phyloP scores from a whole-genome alignment of 2,888 invertebrate genomes.

The Torymus auratus region DNA sequence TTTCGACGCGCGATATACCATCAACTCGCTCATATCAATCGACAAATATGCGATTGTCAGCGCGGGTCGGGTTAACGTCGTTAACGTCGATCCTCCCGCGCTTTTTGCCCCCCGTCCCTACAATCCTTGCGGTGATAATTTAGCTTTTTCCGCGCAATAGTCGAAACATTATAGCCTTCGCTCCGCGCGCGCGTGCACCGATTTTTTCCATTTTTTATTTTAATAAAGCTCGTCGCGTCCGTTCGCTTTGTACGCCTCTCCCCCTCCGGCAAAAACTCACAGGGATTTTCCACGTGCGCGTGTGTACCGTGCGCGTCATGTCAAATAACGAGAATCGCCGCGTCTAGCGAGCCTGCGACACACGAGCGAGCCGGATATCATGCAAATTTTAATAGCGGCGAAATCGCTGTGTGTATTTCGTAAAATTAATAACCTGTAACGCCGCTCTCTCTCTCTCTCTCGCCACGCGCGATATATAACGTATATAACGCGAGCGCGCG shows the following conservation, averaged over 20 bases:
- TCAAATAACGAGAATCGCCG: constrained; percentile 52
- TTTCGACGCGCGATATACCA: too few relatives aligned
- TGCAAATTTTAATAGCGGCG: constrained; percentile 54
- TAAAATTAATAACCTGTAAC: constrained; percentile 55
- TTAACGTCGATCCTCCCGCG: too few relatives aligned
- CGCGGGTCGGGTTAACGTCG: too few relatives aligned
- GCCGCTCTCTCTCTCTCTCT: too few relatives aligned
- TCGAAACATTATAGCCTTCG: constrained; percentile 8
- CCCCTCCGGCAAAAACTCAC: constrained; percentile 1
- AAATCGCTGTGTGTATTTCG: constrained; percentile 38
- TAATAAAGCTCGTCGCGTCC: constrained; percentile 43
- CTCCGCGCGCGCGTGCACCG: background rate
- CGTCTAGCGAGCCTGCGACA: background rate
- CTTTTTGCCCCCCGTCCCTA: too few relatives aligned
- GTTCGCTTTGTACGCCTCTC: constrained; percentile 21
- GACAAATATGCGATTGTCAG: too few relatives aligned
- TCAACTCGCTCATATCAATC: too few relatives aligned
- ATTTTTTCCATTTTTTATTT: constrained; percentile 32
- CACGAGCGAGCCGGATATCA: constrained; percentile 21
- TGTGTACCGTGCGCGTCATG: constrained; percentile 8
- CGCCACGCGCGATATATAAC: too few relatives aligned
- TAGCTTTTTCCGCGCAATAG: constrained; percentile 1
- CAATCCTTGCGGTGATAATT: constrained; percentile 11
- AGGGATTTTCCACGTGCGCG: constrained; percentile 5
- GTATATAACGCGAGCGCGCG: background rate